Evolutionary conservation across 2,888 invertebrate species (phyloP), one percentile per base, ranked within the genome.

Genomic region (Agriopis aurantiaria): DNA sequence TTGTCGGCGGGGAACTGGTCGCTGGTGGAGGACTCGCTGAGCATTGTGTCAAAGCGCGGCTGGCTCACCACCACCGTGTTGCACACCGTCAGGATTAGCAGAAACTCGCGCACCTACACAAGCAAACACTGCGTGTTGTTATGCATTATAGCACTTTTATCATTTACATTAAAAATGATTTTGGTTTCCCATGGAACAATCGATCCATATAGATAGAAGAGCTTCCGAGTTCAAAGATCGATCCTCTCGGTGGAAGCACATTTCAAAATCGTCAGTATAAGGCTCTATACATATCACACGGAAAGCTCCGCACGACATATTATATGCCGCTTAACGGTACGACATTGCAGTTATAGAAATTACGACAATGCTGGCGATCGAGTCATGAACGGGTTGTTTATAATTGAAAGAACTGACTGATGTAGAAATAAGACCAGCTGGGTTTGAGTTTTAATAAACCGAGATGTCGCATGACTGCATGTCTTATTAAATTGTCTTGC

Each of bases 1-100:
- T 97, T 97, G 85, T 96, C 96, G 49, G 95, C 93, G 88, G 56
- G 41, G 12, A 58, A 58, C 58, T 58, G 58, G 33, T 58, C 58
- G 57, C 57, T 57, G 23, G 46, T 12, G 33, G 12, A 7, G 8
- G 58, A 23, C 1, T 58, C 58, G n/a, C 23, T 97, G 65, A 96
- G 95, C 86, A 96, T 96, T 96, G 97, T 97, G 85, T 96, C 96
- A 52, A 95, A 93, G 88, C 96, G 96, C 8, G 98, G 98, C 86
- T 97, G 97, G 76, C 98, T 97, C 63, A 99, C 99, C 65, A 99
- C 97, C 8, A 99, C 99, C 0, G 99, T 99, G 92, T 99, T 99
- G 91, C 99, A 99, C 71, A 99, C 96, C 14, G 99, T 97, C 88
- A 99, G 94, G 40, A 98, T 96, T 71, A 99, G 88, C 75, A 99